Evolutionary conservation across 1,140 invertebrate genomes (phyloP).

Genomic region (Musca vetustissima): DNA sequence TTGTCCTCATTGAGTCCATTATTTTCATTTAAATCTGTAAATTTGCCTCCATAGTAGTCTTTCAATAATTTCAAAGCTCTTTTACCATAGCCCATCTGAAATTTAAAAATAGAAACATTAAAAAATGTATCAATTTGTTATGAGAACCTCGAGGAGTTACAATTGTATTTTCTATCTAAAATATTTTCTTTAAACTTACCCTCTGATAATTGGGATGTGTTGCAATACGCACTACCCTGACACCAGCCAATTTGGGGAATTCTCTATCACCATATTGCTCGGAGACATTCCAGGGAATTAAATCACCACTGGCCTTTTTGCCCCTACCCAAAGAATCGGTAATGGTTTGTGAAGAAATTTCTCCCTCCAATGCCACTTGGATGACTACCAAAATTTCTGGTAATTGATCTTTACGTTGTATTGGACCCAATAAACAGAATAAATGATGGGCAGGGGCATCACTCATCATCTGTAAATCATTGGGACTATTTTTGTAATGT

Average conservation of each 20-base stretch:
- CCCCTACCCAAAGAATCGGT: slow-evolving; percentile 79
- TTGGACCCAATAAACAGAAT: slow-evolving; percentile 91
- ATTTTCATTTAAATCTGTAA: slow-evolving; percentile 69
- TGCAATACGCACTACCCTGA: slow-evolving; percentile 91
- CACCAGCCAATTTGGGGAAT: slow-evolving; percentile 89
- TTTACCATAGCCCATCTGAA: slow-evolving; percentile 92
- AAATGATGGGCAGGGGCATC: slow-evolving; percentile 98
- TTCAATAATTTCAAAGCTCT: slow-evolving; percentile 81
- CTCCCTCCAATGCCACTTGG: slow-evolving; percentile 94
- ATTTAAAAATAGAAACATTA: slow-evolving; percentile 30
- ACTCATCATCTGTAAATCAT: slow-evolving; percentile 98
- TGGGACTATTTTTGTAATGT: slow-evolving; percentile 99
- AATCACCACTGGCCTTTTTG: slow-evolving; percentile 88
- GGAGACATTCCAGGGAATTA: slow-evolving; percentile 97
- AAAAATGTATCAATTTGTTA: too few species aligned
- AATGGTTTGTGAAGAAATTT: slow-evolving; percentile 80
- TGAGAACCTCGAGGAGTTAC: too few species aligned
- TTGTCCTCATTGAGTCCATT: slow-evolving; percentile 34
- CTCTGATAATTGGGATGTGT: slow-evolving; percentile 98
- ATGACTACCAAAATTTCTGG: slow-evolving; percentile 92
- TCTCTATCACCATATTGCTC: slow-evolving; percentile 95
- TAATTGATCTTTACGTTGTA: slow-evolving; percentile 68
- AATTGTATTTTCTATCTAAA: too few species aligned
- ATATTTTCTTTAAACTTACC: slow-evolving; percentile 62
- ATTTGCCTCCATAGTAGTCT: slow-evolving; percentile 87